These are phyloP conservation scores for Calcarius lapponicus DNA, from an alignment of 2,797 vertebrate species.

Conservation along the genomic window DNA sequence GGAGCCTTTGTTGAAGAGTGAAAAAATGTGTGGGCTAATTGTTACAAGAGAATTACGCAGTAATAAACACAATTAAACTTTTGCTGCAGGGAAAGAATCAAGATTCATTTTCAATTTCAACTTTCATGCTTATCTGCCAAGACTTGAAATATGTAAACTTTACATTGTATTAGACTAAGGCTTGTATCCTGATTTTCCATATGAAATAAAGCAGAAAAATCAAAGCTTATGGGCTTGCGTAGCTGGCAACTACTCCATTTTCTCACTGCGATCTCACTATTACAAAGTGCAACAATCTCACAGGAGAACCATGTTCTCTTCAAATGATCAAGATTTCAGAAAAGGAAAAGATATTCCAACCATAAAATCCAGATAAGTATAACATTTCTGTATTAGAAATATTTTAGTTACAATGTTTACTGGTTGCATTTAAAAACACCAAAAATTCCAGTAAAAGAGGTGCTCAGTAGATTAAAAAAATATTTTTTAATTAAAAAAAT, in stretches of 20 bases:
- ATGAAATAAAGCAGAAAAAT: constrained; percentile 10
- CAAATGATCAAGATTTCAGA: background rate
- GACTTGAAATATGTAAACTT: background rate
- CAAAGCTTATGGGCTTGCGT: background rate
- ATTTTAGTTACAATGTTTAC: background rate
- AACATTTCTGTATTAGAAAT: background rate
- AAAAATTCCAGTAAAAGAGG: background rate
- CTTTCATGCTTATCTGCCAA: background rate
- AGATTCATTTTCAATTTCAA: background rate
- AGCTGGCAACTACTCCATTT: background rate
- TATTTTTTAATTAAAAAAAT: no score
- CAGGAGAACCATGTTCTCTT: background rate
- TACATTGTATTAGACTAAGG: background rate
- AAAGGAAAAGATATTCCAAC: background rate
- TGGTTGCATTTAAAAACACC: background rate
- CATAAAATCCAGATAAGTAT: background rate
- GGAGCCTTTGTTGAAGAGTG: background rate
- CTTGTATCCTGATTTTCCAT: background rate
- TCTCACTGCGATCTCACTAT: background rate
- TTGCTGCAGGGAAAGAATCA: constrained; percentile 4
- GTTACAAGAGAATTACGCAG: constrained; percentile 17
- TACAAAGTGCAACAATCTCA: background rate
- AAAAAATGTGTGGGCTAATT: constrained; percentile 36
- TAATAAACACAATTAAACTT: constrained; percentile 17
- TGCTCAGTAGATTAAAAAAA: background rate